phyloP scores from a whole-genome alignment of 2,113 vertebrate genomes.

The Antechinus stuartii region DNA sequence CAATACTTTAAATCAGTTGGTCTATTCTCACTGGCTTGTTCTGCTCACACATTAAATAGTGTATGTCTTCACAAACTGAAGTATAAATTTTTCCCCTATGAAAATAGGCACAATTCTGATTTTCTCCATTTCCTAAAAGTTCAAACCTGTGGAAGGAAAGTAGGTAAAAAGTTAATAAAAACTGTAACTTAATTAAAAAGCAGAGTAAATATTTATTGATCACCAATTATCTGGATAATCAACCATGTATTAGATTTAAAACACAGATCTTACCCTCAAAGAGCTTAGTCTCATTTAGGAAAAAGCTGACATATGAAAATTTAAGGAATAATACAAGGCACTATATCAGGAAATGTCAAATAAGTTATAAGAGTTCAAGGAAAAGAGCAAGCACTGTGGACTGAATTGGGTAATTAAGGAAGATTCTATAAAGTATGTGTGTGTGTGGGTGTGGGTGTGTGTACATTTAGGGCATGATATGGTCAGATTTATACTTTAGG shows the following conservation, averaged over 20 bases:
- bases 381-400: neutral
- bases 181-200: neutral
- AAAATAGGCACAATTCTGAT: constrained; percentile 72
- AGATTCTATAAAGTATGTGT: neutral
- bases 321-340: neutral
- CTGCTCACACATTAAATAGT: constrained; percentile 72
- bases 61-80: constrained; percentile 43
- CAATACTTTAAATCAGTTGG: constrained; percentile 28
- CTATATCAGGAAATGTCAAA: neutral
- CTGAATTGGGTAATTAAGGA: neutral
- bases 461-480: neutral
- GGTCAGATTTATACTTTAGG: neutral
- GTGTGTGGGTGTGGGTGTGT: too few species aligned
- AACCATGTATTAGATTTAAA: neutral
- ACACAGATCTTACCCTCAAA: neutral
- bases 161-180: constrained; percentile 9
- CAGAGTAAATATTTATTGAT: neutral
- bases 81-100: constrained; percentile 58
- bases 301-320: neutral
- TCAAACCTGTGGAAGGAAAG: constrained; percentile 60
- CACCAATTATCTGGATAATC: neutral
- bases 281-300: neutral
- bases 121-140: constrained; percentile 48
- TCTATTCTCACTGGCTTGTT: constrained; percentile 36
- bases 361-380: neutral